Base-by-base conservation (phyloP, 2,797 vertebrate genomes). In the Cuniculus paca region DNA sequence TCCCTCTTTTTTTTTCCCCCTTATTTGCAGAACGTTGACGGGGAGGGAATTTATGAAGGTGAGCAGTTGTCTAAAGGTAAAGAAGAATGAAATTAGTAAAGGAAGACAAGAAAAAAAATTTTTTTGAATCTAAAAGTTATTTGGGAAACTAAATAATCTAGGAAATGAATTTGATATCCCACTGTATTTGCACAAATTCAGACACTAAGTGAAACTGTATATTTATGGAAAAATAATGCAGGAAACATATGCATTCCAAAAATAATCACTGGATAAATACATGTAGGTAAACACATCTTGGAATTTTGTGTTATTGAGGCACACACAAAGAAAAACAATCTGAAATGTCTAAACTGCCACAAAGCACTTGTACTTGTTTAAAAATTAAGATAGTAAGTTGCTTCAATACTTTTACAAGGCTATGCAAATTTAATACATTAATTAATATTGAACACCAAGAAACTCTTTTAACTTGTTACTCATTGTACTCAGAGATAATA, bases 371-470 rank as follows among this genome's bases (percentile, higher is more conserved):
- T 6, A 39, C 88, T 90, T 88, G 17, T 81, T 85, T 82, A 78
- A 93, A 88, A 93, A 89, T 83, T 54, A 86, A 50, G 54, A 84
- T 75, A 65, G 85, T 89, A 68, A 79, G 6, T 91, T 95, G 31
- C 7, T 91, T 89, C 11, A 70, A 63, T 58, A 72, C 24, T 80
- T 92, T 81, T 65, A 31, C 82, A 88, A 92, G 52, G 9, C 19
- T 87, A 75, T 54, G 39, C 1, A 6, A 36, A 96, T 80, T 52
- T 70, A 39, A 48, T 74, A 80, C 48, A 65, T 93, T 79, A 88
- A 61, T 93, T 88, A 95, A 22, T 36, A 12, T 65, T 95, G 54
- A 95, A 26, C 65, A 36, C 54, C 45, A 95, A 8, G 39, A 95
- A 87, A 88, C 36, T 0, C 2, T 82, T 82, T 92, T 84, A 50